A percentile compares a stretch with the other conserved stretches of the same genome.
Evolutionary conservation across 2,113 vertebrate species (phyloP).

Genomic region (Suncus etruscus): DNA sequence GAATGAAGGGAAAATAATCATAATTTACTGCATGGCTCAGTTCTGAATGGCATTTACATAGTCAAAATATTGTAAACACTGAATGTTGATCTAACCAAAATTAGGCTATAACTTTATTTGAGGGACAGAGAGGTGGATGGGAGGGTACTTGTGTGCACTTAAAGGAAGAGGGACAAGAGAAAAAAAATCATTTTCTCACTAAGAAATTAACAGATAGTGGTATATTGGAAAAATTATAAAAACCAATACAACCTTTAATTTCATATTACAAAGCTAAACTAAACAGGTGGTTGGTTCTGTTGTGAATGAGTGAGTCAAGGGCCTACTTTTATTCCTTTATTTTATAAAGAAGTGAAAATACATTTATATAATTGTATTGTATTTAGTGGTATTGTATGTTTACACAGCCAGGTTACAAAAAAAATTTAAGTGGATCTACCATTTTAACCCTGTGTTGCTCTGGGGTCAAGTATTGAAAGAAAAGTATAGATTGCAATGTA

Average conservation of each 20-base stretch:
- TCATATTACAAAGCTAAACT: neutral
- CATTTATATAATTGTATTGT: neutral
- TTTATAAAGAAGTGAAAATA: neutral
- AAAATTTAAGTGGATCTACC: neutral
- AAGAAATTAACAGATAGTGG: neutral
- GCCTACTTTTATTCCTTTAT: neutral
- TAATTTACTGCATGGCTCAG: slow-evolving; percentile 73
- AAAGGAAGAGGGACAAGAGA: neutral
- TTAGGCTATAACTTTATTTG: slow-evolving; percentile 51
- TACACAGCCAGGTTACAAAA: neutral
- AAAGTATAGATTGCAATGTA: neutral
- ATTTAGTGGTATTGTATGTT: neutral
- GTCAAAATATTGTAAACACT: slow-evolving; percentile 71
- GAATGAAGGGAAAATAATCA: slow-evolving; percentile 70
- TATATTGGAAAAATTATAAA: neutral
- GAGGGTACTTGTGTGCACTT: neutral
- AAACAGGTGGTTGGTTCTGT: neutral
- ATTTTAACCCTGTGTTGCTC: neutral
- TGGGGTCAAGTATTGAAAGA: neutral
- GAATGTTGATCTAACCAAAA: slow-evolving; percentile 62
- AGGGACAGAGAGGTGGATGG: neutral
- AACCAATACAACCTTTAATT: neutral
- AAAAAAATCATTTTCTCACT: neutral
- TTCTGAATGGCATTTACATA: slow-evolving; percentile 76
- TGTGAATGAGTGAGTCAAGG: neutral